Conservation (phyloP, 1,140 invertebrate species). For the Charaxes varanes region DNA sequence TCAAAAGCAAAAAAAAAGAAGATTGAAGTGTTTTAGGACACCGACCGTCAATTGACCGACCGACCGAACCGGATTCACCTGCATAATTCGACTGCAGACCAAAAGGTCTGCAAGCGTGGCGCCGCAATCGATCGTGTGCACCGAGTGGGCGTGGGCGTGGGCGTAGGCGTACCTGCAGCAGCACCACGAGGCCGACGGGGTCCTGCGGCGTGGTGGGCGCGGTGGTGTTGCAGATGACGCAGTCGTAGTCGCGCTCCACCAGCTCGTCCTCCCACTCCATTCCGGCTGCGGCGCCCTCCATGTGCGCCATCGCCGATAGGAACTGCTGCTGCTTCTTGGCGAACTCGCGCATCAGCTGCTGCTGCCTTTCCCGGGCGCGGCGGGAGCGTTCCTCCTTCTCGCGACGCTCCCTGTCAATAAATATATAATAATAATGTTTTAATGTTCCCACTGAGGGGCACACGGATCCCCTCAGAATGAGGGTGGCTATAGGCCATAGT, state of each 20-base stretch:
- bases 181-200: slow-evolving; percentile 92
- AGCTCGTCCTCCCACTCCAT: slow-evolving; percentile 84
- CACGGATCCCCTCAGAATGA: no score
- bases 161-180: slow-evolving; percentile 90
- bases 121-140: no score
- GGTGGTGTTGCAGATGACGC: slow-evolving; percentile 96
- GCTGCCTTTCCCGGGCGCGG: slow-evolving; percentile 90
- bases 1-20: no score
- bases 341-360: slow-evolving; percentile 95
- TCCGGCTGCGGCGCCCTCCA: slow-evolving; percentile 66
- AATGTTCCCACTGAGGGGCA: no score
- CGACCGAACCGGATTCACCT: no score
- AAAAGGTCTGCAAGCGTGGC: no score
- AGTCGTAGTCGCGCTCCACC: slow-evolving; percentile 88
- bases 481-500: no score
- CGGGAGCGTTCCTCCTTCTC: slow-evolving; percentile 88
- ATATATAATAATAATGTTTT: no score
- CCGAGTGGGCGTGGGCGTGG: no score
- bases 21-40: no score
- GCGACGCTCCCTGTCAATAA: slow-evolving; percentile 77
- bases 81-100: no score
- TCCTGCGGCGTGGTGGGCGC: slow-evolving; percentile 88
- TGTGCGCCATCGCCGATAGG: slow-evolving; percentile 87
- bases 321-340: slow-evolving; percentile 93
- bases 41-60: no score